A percentile compares a stretch with the other conserved stretches of the same genome.
These are phyloP conservation scores for Carduelis carduelis DNA, from an alignment of 2,797 vertebrate genomes.

Conservation along the genomic window DNA sequence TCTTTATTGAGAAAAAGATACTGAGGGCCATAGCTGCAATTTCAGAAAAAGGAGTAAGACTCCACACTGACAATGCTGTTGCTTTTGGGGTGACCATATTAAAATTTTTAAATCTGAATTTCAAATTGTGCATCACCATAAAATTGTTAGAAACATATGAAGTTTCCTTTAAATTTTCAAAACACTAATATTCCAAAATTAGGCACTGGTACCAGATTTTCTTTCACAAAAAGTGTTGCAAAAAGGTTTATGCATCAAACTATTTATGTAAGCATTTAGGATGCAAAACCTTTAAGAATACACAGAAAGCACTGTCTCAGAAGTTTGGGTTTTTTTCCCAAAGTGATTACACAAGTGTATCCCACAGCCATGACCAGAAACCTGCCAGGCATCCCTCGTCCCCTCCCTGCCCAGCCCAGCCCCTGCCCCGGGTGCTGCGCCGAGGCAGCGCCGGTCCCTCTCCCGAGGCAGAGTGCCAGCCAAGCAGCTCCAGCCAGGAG, in stretches of 20 bases:
- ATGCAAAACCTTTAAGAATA: not conserved
- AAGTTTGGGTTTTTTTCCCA: fast-evolving
- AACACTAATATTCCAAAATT: not conserved
- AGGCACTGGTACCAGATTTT: not conserved
- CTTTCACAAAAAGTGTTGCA: not conserved
- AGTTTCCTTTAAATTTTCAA: not conserved
- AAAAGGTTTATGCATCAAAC: not conserved
- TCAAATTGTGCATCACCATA: not conserved
- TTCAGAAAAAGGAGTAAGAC: not conserved
- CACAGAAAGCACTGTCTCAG: not conserved
- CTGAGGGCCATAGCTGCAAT: not conserved
- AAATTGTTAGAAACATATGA: not conserved
- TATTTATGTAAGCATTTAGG: not conserved
- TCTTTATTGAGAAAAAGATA: not conserved
- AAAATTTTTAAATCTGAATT: not conserved
- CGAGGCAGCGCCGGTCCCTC: not conserved
- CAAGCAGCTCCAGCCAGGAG: not conserved
- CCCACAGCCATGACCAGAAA: not conserved
- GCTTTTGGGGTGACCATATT: not conserved
- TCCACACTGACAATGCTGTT: not conserved
- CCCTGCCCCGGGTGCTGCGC: fast-evolving
- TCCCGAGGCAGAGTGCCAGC: not conserved
- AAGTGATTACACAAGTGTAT: not conserved
- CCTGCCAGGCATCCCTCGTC: not conserved
- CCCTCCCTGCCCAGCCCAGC: fast-evolving